phyloP scores from a whole-genome alignment of 2,113 vertebrate genomes.

The Burhinus bistriatus region DNA sequence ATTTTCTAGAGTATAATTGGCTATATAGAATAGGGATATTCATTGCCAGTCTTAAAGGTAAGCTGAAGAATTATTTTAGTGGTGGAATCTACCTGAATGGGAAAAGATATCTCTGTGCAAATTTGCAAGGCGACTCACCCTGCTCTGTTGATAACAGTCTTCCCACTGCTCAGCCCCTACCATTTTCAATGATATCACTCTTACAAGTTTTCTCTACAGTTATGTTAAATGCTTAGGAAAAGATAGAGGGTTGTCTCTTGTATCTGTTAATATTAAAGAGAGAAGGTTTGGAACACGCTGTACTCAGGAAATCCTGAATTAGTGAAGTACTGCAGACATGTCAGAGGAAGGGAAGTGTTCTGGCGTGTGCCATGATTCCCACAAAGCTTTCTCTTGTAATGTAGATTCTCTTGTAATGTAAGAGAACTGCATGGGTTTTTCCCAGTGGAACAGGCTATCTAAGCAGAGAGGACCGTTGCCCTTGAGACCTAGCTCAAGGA shows the following conservation, averaged over 20 bases:
- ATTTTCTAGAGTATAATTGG: not conserved
- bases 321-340: not conserved
- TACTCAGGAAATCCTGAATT: not conserved
- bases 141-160: not conserved
- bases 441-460: not conserved
- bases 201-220: not conserved
- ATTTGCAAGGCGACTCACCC: not conserved
- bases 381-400: not conserved
- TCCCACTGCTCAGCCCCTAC: not conserved
- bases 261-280: not conserved
- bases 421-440: not conserved
- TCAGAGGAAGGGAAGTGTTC: not conserved
- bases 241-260: not conserved
- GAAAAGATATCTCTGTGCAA: not conserved
- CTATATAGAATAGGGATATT: not conserved
- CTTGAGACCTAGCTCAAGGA: not conserved
- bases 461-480: not conserved
- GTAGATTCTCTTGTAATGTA: not conserved
- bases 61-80: not conserved
- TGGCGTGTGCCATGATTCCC: not conserved
- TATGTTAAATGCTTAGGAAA: not conserved
- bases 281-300: not conserved
- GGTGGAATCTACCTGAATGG: not conserved
- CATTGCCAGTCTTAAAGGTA: not conserved
- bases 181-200: not conserved